phyloP scores from a whole-genome alignment of 2,797 vertebrate species.

The Numenius phaeopus region DNA sequence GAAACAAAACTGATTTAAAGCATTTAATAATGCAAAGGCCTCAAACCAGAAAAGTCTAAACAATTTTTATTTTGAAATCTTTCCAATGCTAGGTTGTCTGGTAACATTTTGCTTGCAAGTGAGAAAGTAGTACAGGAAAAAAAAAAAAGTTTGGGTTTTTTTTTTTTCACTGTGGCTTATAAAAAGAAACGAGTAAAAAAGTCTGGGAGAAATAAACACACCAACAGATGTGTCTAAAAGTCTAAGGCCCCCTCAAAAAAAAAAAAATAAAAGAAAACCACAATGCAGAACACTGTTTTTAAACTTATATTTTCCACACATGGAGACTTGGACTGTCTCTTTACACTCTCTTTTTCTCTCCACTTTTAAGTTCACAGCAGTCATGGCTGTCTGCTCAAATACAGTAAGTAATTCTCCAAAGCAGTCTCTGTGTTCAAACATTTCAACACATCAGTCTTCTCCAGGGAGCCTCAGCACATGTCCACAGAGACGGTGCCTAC shows the following conservation, averaged over 20 bases:
- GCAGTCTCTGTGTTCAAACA: constrained; percentile 21
- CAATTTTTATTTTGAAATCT: background rate
- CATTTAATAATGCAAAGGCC: background rate
- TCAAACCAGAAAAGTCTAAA: background rate
- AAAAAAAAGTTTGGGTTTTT: background rate
- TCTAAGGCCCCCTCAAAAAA: background rate
- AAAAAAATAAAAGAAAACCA: background rate
- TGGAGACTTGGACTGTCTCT: background rate
- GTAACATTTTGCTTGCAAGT: background rate
- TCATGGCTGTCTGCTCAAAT: constrained; percentile 46
- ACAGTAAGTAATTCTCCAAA: constrained; percentile 48
- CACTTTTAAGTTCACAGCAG: constrained; percentile 3
- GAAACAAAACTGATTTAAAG: background rate
- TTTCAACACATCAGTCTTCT: constrained; percentile 20
- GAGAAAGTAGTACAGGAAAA: background rate
- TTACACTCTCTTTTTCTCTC: background rate
- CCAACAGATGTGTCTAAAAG: background rate
- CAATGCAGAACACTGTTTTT: background rate
- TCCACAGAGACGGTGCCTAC: background rate
- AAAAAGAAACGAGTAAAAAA: background rate
- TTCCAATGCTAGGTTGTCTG: background rate
- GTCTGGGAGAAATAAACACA: background rate
- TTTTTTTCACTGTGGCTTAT: background rate
- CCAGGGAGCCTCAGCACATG: background rate
- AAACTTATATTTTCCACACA: background rate